Evolutionary conservation across 2,797 vertebrate species (phyloP).

Genomic region (Nannoperca australis): DNA sequence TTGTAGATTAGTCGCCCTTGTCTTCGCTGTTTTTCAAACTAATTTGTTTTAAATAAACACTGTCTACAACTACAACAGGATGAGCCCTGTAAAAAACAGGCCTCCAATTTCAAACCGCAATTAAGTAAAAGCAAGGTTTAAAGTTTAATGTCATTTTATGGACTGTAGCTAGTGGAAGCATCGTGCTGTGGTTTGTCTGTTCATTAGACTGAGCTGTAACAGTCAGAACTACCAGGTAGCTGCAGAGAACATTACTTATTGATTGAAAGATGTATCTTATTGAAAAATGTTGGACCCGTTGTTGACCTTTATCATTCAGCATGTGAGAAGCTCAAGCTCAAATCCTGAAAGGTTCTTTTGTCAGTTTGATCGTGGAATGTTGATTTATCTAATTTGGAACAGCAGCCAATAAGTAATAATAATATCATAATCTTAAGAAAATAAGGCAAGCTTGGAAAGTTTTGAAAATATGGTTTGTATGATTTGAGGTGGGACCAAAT

Average conservation of each 20-base stretch:
- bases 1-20: background rate
- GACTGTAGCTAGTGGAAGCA: conserved; percentile 1
- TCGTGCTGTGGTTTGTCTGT: conserved; percentile 23
- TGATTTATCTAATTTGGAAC: background rate
- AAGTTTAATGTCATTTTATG: conserved; percentile 31
- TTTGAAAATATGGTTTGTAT: background rate
- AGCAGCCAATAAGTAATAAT: background rate
- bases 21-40: conserved; percentile 7
- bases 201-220: background rate
- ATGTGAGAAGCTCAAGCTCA: background rate
- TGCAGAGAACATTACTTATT: background rate
- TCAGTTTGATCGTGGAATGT: background rate
- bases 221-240: background rate
- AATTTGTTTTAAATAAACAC: conserved; percentile 25
- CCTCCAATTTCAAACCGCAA: background rate
- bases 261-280: background rate
- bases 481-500: background rate
- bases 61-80: conserved; percentile 26
- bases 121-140: conserved; percentile 21
- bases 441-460: background rate
- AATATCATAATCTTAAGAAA: background rate
- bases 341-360: background rate
- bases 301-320: background rate
- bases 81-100: conserved; percentile 1
- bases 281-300: background rate